Evolutionary conservation across 2,797 vertebrate species (phyloP), one percentile per base, ranked within the genome.

Genomic region (Vipera ursinii): DNA sequence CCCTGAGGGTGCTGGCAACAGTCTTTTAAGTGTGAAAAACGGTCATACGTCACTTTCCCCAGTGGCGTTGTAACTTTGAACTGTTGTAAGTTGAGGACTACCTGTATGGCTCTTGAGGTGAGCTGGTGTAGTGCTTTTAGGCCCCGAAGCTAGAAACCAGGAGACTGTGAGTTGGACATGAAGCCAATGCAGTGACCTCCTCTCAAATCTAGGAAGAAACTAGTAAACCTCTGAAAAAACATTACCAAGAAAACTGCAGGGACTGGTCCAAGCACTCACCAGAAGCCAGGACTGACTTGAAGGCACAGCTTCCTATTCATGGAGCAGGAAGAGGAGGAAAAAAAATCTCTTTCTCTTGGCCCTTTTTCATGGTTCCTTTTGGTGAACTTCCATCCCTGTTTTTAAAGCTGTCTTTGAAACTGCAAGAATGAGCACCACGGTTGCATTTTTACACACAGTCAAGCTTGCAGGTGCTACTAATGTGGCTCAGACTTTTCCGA

Each of bases 31-130:
- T 38, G 65, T 73, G n/a, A 38, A 38, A 73, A 17, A 38, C 13
- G 14, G 0, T 32, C n/a, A 14, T 10, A 53, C 0, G 22, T 26
- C 26, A 1, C 0, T 8, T 69, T 14, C 32, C 3, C 3, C 28
- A 65, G 26, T 2, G 12, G 4, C 63, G 0, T 65, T 17, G 15
- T 73, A 20, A 38, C 32, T 73, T 17, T 3, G 0, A 73, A 38
- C 15, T 17, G n/a, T 73, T 73, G 14, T 73, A 38, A 38, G 65
- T 69, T 14, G 2, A 69, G n/a, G 13, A 32, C n/a, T 69, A 6
- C 14, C 14, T 73, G 14, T 48, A 22, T 44, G 24, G 38, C 10
- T 48, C 20, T 82, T 48, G 73, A 44, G 38, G 20, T 44, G 17
- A 48, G 38, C 20, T 38, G 69, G 7, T 73, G 69, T 73, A 1